Percentiles rank a stretch among this genome's conserved stretches.
Conservation (phyloP, 2,113 vertebrate genomes). For the Caranx melampygus region DNA sequence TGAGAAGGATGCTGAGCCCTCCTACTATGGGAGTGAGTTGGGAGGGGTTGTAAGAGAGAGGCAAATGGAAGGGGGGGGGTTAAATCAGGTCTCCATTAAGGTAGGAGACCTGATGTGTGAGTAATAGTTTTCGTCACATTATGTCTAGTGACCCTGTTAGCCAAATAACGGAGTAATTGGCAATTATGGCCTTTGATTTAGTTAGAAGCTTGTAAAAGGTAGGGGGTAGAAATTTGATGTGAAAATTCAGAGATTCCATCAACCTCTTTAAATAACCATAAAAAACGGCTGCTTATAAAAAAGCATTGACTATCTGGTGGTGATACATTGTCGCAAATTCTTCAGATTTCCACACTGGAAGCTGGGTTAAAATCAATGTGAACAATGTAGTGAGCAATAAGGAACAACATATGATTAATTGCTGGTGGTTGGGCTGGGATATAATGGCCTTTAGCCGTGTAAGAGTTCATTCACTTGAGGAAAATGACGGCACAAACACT, state of each 20-base stretch:
- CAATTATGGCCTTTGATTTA: conserved; percentile 35
- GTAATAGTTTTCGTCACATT: conserved; percentile 30
- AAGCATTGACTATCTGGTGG: conserved; percentile 21
- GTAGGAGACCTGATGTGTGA: not conserved
- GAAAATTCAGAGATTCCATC: conserved; percentile 28
- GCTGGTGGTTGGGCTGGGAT: conserved; percentile 29
- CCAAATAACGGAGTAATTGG: conserved; percentile 46
- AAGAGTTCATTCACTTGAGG: conserved; percentile 43
- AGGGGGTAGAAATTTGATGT: not conserved
- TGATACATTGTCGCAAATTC: conserved; percentile 27
- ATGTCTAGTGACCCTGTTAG: conserved; percentile 29
- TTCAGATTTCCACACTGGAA: conserved; percentile 28
- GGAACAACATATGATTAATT: conserved; percentile 53
- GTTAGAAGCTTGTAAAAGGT: conserved; percentile 11
- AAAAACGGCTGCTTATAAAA: conserved; percentile 39
- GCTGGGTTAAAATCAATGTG: conserved; percentile 50
- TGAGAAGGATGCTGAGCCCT: not conserved
- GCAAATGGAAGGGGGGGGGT: too few species aligned
- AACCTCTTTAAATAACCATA: conserved; percentile 48
- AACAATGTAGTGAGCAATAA: conserved; percentile 47
- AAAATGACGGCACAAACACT: conserved; percentile 34
- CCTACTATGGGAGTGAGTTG: too few species aligned
- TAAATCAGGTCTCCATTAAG: not conserved
- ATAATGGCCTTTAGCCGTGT: conserved; percentile 36
- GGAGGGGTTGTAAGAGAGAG: too few species aligned